phyloP scores from a whole-genome alignment of 2,797 vertebrate genomes.

The Apogon talboti region DNA sequence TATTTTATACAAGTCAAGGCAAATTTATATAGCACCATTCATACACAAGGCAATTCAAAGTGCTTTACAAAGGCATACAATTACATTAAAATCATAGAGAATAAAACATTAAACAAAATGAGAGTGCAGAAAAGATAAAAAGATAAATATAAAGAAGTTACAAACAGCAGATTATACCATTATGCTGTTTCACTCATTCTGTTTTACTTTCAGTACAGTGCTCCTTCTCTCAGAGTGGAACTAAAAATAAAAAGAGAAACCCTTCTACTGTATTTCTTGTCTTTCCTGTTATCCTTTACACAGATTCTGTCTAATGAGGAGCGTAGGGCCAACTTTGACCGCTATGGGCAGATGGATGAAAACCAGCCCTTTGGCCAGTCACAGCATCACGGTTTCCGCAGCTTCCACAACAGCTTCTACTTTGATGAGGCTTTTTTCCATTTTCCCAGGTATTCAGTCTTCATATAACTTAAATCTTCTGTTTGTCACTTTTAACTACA shows the following conservation, averaged over 20 bases:
- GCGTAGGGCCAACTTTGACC: conserved; percentile 91
- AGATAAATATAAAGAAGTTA: too few relatives aligned
- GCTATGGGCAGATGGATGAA: conserved; percentile 91
- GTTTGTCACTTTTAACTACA: background rate
- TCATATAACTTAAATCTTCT: background rate
- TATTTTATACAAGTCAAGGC: background rate
- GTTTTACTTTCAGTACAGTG: conserved; percentile 9
- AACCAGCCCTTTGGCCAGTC: conserved; percentile 88
- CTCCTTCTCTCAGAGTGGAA: background rate
- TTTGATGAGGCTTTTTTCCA: conserved; percentile 97
- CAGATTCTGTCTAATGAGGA: conserved; percentile 94
- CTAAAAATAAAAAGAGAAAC: background rate
- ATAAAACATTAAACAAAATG: too few relatives aligned
- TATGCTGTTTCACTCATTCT: background rate
- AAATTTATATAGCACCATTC: too few relatives aligned
- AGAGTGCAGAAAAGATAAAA: too few relatives aligned
- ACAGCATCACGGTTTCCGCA: conserved; percentile 87
- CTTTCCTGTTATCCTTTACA: background rate
- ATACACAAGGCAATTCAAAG: too few relatives aligned
- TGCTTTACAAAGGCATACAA: too few relatives aligned
- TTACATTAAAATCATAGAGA: too few relatives aligned
- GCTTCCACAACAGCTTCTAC: conserved; percentile 93
- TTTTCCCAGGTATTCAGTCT: conserved; percentile 82
- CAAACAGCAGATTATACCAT: background rate
- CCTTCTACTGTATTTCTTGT: background rate